These are phyloP conservation scores for Muntiacus reevesi DNA, from an alignment of 2,113 vertebrate species.

Conservation along the genomic window DNA sequence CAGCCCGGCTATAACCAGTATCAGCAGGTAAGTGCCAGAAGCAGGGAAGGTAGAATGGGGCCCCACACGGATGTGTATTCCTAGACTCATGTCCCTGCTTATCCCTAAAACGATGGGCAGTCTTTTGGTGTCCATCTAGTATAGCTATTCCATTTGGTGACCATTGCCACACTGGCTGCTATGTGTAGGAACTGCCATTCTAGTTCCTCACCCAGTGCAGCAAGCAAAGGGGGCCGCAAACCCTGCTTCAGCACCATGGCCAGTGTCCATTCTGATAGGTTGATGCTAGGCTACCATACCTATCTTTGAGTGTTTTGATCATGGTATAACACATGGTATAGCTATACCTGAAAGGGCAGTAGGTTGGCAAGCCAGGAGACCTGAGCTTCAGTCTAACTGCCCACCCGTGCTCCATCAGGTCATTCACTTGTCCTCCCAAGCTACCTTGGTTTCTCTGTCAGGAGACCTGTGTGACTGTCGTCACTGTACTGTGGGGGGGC, in stretches of 20 bases:
- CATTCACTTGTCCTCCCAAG: not conserved
- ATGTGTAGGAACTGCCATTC: not conserved
- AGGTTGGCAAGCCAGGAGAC: not conserved
- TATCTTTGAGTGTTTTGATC: not conserved
- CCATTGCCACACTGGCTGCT: not conserved
- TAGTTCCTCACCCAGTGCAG: not conserved
- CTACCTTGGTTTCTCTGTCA: not conserved
- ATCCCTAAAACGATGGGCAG: not conserved
- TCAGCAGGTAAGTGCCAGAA: constrained; percentile 84
- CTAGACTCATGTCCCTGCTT: not conserved
- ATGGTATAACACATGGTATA: not conserved
- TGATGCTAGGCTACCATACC: not conserved
- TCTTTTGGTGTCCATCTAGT: not conserved
- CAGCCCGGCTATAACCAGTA: constrained; percentile 90
- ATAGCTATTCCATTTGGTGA: not conserved
- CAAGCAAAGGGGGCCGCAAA: not conserved
- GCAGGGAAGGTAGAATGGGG: not conserved
- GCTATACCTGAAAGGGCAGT: not conserved
- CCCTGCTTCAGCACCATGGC: not conserved
- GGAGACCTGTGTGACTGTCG: not conserved
- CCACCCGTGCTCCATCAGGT: not conserved
- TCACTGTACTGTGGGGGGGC: not conserved
- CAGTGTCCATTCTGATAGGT: not conserved
- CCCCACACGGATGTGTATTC: not conserved
- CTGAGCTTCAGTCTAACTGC: not conserved